A percentile compares a stretch with the other conserved stretches of the same genome.
Conservation (phyloP, 2,888 invertebrate species). For the Tortricodes alternella region DNA sequence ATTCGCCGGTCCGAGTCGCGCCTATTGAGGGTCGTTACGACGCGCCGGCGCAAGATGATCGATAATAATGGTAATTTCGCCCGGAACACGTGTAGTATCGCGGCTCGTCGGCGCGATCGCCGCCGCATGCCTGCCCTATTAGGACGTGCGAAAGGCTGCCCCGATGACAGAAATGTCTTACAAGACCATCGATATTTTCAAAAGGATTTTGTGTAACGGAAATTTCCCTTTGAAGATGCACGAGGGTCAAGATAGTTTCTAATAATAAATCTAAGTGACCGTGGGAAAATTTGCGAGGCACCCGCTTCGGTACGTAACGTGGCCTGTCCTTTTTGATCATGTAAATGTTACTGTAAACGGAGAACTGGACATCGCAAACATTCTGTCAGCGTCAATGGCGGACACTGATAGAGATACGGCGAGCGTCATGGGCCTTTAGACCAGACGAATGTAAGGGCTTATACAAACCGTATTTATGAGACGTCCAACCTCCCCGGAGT, state of each 20-base stretch:
- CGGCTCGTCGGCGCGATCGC: conserved; percentile 65
- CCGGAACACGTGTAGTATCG: conserved; percentile 77
- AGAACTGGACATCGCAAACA: conserved; percentile 5
- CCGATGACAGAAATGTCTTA: conserved; percentile 64
- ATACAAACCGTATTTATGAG: conserved; percentile 70
- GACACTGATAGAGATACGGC: conserved; percentile 44
- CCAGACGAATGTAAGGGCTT: conserved; percentile 46
- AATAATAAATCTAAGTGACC: conserved; percentile 3
- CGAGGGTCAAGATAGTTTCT: not conserved
- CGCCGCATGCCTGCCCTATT: conserved; percentile 66
- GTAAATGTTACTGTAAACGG: conserved; percentile 15
- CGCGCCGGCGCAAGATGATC: conserved; percentile 76
- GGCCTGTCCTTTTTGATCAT: conserved; percentile 9
- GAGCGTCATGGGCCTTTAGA: conserved; percentile 50
- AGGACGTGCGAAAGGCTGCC: conserved; percentile 64
- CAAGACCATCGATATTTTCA: conserved; percentile 28
- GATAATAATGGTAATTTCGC: conserved; percentile 82
- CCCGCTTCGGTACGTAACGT: not conserved
- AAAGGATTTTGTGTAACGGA: conserved; percentile 21
- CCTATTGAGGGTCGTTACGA: conserved; percentile 77
- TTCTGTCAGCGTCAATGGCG: conserved; percentile 11
- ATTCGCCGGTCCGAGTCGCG: conserved; percentile 59
- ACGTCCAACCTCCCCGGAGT: conserved; percentile 67
- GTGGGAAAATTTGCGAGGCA: conserved; percentile 15
- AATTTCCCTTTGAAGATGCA: conserved; percentile 11